These are phyloP conservation scores for Eledone cirrhosa DNA, from an alignment of 2,888 invertebrate genomes.

Conservation along the genomic window DNA sequence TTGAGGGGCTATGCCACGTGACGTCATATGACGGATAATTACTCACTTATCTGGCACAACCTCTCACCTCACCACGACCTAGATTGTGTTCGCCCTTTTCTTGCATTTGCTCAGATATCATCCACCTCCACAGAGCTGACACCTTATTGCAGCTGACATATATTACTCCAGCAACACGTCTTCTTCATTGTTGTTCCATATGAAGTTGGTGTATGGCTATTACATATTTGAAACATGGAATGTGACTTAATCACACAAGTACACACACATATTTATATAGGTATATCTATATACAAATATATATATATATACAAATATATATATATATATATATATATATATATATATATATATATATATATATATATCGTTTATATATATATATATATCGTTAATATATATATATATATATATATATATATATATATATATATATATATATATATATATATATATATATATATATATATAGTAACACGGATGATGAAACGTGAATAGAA, in stretches of 20 bases:
- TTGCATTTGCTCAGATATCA: background rate
- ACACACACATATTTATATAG: background rate
- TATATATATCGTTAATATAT: too few species aligned
- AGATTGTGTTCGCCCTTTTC: background rate
- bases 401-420: too few species aligned
- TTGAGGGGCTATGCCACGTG: constrained; percentile 25
- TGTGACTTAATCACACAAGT: background rate
- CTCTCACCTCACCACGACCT: constrained; percentile 22
- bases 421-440: too few species aligned
- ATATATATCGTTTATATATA: too few species aligned
- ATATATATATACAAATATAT: background rate
- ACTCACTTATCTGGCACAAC: constrained; percentile 21
- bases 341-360: background rate
- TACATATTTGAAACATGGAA: background rate
- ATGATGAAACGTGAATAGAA: too few species aligned
- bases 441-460: too few species aligned
- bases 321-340: background rate
- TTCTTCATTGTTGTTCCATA: background rate
- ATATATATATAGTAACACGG: too few species aligned
- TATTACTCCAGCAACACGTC: background rate
- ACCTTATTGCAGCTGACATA: background rate
- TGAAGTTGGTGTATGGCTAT: background rate
- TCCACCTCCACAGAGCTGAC: background rate
- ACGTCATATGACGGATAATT: constrained; percentile 12
- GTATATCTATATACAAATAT: too few species aligned